Base-by-base conservation (phyloP, 2,797 vertebrate species). In the Paedocypris micromegethes region DNA sequence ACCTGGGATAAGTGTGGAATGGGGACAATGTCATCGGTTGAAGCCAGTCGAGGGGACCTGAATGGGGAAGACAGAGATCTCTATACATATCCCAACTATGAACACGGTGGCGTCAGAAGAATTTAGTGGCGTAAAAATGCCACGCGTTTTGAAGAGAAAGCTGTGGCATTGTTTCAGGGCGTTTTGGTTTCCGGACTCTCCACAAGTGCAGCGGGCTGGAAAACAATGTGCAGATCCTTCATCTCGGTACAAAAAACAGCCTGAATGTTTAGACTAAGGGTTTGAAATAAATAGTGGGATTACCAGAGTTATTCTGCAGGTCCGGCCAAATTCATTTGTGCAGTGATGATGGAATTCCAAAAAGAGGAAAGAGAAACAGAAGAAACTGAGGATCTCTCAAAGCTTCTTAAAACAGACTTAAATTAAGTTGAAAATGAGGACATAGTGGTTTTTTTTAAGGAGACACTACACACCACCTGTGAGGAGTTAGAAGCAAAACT, bases 21-120 rank as follows among this genome's bases (percentile, higher is more conserved):
- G 72, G 58, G 62, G 74, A 76, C 70, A 76, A 80, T 76, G 74
- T 64, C 72, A 70, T 76, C 70, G 71, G 52, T 64, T 75, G 70
- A 66, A 73, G 67, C 72, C 61, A 64, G 66, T 58, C 42, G 62
- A 64, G 65, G 44, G 48, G 46, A 50, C 50, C 44, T 0, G 43
- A 38, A 53, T 47, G 62, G 50, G 38, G 7, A 23, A 45, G 42
- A 41, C 40, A 63, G 8, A 60, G n/a, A 53, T 41, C 43, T 52
- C 41, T 59, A 58, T 42, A 47, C 38, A 57, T 57, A 66, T 46
- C 5, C 45, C 23, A 48, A 5, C 38, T 2, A 56, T 23, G 38
- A 3, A 41, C 6, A 55, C 44, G 46, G 42, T 38, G 43, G 2
- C 5, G 1, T 2, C 5, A 6, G 7, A 44, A 44, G 5, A 2